Evolutionary conservation across 1,140 invertebrate species (phyloP).

Genomic region (Phocides pigmalion): DNA sequence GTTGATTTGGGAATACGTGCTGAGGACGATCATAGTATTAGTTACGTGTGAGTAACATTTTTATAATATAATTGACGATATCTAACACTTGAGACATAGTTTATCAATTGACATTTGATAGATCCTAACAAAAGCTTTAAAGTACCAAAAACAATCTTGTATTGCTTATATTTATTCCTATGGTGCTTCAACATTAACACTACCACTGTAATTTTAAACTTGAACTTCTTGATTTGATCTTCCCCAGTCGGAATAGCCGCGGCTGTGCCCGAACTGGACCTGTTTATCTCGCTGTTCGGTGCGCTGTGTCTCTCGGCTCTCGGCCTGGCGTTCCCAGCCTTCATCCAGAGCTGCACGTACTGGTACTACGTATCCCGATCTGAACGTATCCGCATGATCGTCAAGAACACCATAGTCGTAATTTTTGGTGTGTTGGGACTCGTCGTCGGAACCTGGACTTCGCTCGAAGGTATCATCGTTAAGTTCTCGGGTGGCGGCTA

Average conservation of each 20-base stretch:
- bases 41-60: constrained; percentile 73
- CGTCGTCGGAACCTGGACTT: constrained; percentile 89
- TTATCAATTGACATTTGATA: too few species aligned
- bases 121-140: too few species aligned
- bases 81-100: too few species aligned
- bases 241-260: constrained; percentile 92
- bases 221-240: too few species aligned
- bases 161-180: too few species aligned
- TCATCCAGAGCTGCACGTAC: constrained; percentile 89
- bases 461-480: constrained; percentile 86
- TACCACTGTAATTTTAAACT: too few species aligned
- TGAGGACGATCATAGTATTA: constrained; percentile 72
- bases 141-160: too few species aligned
- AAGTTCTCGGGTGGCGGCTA: constrained; percentile 73
- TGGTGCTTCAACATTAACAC: too few species aligned
- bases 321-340: constrained; percentile 94
- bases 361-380: constrained; percentile 83
- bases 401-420: constrained; percentile 89
- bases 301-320: constrained; percentile 93
- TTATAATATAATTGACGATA: background rate
- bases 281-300: constrained; percentile 96
- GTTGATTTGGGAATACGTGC: constrained; percentile 73
- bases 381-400: constrained; percentile 80
- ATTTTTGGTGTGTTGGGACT: constrained; percentile 88
- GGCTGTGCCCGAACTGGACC: constrained; percentile 91